Evolutionary conservation across 2,888 invertebrate genomes (phyloP), one percentile per base, ranked within the genome.

Genomic region (Uloborus plumipes): DNA sequence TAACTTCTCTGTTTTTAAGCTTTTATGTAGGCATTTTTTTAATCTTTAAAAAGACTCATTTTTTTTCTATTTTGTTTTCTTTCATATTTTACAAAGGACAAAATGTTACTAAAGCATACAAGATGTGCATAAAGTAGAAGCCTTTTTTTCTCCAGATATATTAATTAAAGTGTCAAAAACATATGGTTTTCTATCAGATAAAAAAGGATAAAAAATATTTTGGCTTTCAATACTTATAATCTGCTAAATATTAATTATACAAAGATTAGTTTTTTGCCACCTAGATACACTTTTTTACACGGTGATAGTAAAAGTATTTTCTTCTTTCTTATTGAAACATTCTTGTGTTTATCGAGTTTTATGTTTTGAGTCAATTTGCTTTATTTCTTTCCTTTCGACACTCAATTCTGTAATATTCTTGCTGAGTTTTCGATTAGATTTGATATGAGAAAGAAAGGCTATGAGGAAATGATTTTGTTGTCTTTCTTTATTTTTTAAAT

Each of bases 151-250:
- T 51, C 66, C 66, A 79, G 73, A 51, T 79, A 59, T 72, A 73
- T 79, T 79, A 79, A 79, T 79, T 79, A 79, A 72, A 72, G 53
- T 73, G 79, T 73, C 79, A 79, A 67, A 79, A 79, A 66, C 79
- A 79, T 51, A 51, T 73, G 79, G 72, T 64, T 72, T 31, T 72
- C 72, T 53, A 51, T 49, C 66, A 58, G 49, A 67, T 50, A 67
- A 58, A 58, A 55, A 67, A 50, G 20, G 18, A 39, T 20, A 51
- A 76, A 76, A 69, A 76, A 16, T n/a, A n/a, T 47, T 55, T 71
- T 9, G 22, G 31, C 66, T 79, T 79, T 79, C 66, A 61, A 59
- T 50, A 58, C 61, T 61, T 59, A 72, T 66, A 79, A 73, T 79
- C 72, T 61, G 55, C 79, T 79, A 79, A 58, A 66, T 79, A 79